A percentile compares a stretch with the other conserved stretches of the same genome.
Evolutionary conservation across 2,797 vertebrate genomes (phyloP).

Genomic region (Phoebastria nigripes): DNA sequence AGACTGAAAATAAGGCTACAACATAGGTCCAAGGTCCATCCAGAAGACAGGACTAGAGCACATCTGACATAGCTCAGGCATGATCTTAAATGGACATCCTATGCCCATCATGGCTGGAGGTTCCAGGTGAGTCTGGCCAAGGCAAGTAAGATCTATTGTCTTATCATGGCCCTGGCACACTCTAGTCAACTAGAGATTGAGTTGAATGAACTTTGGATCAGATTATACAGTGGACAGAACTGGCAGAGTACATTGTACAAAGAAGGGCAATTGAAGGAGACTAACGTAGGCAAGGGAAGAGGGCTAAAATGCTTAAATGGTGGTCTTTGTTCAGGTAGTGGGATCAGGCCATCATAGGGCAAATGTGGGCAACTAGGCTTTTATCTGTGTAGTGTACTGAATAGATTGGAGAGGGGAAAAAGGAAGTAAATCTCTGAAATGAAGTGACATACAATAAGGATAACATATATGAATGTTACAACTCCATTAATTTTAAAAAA

Average conservation of each 20-base stretch:
- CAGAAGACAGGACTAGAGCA: not conserved
- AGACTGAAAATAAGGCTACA: not conserved
- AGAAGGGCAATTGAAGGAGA: not conserved
- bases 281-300: not conserved
- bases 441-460: not conserved
- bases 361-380: not conserved
- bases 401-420: not conserved
- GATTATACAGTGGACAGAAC: not conserved
- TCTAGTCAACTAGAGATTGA: not conserved
- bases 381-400: not conserved
- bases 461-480: not conserved
- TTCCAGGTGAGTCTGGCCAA: not conserved
- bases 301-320: not conserved
- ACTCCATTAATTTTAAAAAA: not conserved
- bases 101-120: not conserved
- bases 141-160: not conserved
- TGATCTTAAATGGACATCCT: not conserved
- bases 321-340: not conserved
- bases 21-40: not conserved
- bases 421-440: not conserved
- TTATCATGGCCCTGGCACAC: not conserved
- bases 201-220: not conserved
- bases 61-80: rapidly evolving
- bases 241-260: not conserved
- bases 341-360: not conserved